Percentiles rank a stretch among this genome's conserved stretches.
phyloP scores from a whole-genome alignment of 2,113 vertebrate genomes.

The Platichthys stellatus region DNA sequence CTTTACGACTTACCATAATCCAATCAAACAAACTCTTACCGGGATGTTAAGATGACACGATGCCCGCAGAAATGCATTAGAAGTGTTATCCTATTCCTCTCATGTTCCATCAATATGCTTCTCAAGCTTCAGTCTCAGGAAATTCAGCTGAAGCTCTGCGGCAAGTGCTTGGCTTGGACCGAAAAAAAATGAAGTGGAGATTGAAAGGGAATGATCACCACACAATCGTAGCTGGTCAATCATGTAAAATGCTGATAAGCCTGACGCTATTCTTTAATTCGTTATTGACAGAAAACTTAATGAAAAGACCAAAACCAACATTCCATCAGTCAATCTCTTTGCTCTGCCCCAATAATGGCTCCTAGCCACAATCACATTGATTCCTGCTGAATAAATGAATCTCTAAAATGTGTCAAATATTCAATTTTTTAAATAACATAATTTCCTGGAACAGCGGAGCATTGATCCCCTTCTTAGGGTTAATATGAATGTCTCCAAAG shows the following conservation, averaged over 20 bases:
- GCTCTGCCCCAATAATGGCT: background rate
- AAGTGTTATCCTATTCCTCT: conserved; percentile 41
- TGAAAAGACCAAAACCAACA: background rate
- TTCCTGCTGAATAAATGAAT: background rate
- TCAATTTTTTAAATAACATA: background rate
- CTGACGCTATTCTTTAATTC: background rate
- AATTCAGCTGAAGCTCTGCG: background rate
- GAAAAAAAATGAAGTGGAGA: background rate
- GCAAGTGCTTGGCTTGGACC: background rate
- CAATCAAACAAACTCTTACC: conserved; percentile 63
- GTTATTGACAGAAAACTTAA: background rate
- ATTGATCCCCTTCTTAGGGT: background rate
- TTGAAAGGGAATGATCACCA: background rate
- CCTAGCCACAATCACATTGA: background rate
- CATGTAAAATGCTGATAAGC: background rate
- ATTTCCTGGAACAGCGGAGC: background rate
- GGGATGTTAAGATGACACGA: conserved; percentile 38
- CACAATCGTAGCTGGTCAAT: background rate
- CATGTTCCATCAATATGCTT: conserved; percentile 23
- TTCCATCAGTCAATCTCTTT: background rate
- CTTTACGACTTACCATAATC: conserved; percentile 47
- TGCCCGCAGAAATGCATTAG: conserved; percentile 47
- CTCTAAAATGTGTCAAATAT: background rate
- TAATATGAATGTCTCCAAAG: background rate
- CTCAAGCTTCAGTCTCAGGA: conserved; percentile 25